Evolutionary conservation across 1,140 invertebrate genomes (phyloP).

Genomic region (Grapholita molesta): DNA sequence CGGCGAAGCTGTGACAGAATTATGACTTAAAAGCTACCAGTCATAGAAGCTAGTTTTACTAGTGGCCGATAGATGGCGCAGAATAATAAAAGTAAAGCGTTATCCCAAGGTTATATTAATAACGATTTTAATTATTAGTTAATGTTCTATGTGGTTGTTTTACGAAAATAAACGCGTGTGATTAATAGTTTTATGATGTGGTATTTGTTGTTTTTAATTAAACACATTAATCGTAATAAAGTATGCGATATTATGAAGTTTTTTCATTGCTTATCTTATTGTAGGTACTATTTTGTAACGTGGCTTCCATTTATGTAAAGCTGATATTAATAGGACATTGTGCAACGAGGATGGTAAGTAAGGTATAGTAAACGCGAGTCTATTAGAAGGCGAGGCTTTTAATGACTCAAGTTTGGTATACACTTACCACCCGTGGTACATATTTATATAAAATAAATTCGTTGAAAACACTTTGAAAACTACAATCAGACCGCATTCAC

Average conservation of each 20-base stretch:
- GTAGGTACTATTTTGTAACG: no score
- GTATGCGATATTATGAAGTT: neutral
- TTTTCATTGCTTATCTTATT: neutral
- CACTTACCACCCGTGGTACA: no score
- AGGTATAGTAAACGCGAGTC: no score
- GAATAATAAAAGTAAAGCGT: neutral
- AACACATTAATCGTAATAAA: conserved; percentile 14
- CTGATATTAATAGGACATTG: no score
- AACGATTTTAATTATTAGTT: neutral
- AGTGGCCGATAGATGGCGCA: conserved; percentile 38
- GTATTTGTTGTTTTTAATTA: neutral
- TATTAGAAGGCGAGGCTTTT: no score
- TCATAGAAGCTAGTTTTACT: conserved; percentile 23
- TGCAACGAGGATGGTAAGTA: no score
- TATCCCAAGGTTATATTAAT: conserved; percentile 19
- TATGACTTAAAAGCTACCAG: conserved; percentile 47
- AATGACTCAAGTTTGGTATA: no score
- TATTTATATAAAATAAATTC: no score
- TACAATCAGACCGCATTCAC: no score
- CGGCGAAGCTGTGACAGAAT: conserved; percentile 74
- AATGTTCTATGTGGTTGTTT: conserved; percentile 17
- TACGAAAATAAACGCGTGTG: neutral
- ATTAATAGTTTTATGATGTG: conserved; percentile 6
- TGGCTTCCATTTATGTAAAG: no score
- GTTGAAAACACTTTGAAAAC: no score